phyloP scores from a whole-genome alignment of 2,888 invertebrate species.

The Dynastes grantii region DNA sequence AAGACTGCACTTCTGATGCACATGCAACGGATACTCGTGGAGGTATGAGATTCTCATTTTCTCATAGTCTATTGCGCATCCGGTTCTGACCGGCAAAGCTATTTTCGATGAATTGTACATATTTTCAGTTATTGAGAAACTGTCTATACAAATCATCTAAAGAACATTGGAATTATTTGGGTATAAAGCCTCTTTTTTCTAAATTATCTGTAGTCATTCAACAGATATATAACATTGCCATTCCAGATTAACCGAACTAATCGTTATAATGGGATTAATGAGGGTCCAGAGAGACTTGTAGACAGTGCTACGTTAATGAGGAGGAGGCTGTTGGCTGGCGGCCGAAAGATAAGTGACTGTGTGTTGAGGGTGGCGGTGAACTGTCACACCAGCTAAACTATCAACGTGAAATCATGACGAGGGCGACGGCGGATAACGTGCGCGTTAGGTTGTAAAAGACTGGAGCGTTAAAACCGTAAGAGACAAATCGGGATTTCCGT shows the following conservation, averaged over 20 bases:
- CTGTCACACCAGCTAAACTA: slow-evolving; percentile 36
- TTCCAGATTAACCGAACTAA: slow-evolving; percentile 24
- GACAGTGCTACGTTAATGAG: slow-evolving; percentile 19
- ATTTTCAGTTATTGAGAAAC: too few species aligned
- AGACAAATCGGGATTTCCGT: slow-evolving; percentile 42
- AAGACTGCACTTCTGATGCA: too few species aligned
- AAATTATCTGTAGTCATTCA: too few species aligned
- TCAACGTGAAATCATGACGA: slow-evolving; percentile 39
- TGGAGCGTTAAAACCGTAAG: slow-evolving; percentile 24
- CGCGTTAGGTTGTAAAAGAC: slow-evolving; percentile 32
- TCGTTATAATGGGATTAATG: slow-evolving; percentile 25
- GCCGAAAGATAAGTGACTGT: slow-evolving; percentile 4
- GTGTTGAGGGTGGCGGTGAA: background rate
- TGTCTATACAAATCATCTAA: too few species aligned
- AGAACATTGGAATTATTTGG: too few species aligned
- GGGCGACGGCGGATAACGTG: slow-evolving; percentile 12
- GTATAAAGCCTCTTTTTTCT: too few species aligned
- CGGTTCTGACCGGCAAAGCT: too few species aligned
- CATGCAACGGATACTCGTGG: too few species aligned
- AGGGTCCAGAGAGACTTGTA: slow-evolving; percentile 26
- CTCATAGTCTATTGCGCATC: too few species aligned
- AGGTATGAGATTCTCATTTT: too few species aligned
- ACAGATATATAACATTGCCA: background rate
- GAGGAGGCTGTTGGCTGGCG: background rate
- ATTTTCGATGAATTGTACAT: too few species aligned